Conservation (phyloP, 1,140 invertebrate species). For the Diuraphis noxia region DNA sequence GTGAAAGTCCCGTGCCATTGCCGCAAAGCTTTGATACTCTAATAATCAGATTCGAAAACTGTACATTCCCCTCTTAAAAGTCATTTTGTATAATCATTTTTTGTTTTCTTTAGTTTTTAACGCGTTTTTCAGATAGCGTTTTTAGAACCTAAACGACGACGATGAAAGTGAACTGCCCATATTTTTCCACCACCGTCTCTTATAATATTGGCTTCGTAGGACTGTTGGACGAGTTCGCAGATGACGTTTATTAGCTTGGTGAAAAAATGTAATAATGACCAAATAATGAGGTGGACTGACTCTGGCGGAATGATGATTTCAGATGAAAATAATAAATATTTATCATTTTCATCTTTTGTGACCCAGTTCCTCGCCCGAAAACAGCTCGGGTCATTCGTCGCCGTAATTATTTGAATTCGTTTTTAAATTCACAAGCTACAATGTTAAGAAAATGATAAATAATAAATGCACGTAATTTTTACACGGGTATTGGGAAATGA, state of each 20-base stretch:
- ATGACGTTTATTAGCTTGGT: background rate
- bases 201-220: background rate
- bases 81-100: background rate
- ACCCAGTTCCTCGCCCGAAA: background rate
- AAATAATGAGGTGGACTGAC: background rate
- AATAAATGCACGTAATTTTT: background rate
- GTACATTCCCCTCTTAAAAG: background rate
- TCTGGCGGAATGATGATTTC: background rate
- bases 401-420: background rate
- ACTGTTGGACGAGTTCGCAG: background rate
- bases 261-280: conserved; percentile 16
- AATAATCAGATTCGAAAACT: background rate
- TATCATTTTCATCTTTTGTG: conserved; percentile 31
- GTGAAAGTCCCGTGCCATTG: background rate
- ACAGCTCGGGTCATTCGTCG: background rate
- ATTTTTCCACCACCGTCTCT: background rate
- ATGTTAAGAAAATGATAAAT: background rate
- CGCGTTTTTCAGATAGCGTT: background rate
- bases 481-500: background rate
- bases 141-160: background rate
- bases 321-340: background rate
- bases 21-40: background rate
- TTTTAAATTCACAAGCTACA: background rate
- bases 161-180: background rate
- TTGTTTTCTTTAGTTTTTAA: background rate